Evolutionary conservation across 2,888 invertebrate genomes (phyloP).

Genomic region (Cosmia pyralina): DNA sequence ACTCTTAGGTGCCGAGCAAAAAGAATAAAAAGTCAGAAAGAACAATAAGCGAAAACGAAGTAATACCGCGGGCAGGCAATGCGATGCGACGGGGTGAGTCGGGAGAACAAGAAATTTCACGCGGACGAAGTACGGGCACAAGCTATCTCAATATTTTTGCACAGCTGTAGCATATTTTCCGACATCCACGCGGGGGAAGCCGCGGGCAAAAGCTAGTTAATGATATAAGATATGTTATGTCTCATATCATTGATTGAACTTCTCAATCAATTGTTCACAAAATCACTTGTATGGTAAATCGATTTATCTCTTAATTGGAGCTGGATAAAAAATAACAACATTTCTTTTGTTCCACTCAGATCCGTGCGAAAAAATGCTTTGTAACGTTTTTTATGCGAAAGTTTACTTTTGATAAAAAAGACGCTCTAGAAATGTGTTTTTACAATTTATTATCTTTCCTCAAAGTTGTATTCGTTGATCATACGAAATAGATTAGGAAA

Average conservation of each 20-base stretch:
- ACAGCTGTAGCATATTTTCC: too few relatives aligned
- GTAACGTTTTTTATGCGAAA: not conserved
- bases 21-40: too few relatives aligned
- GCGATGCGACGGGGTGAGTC: too few relatives aligned
- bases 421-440: not conserved
- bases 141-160: too few relatives aligned
- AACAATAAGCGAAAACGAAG: too few relatives aligned
- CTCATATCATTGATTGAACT: not conserved
- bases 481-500: not conserved
- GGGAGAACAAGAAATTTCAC: too few relatives aligned
- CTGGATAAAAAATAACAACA: conserved; percentile 20
- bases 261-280: conserved; percentile 12
- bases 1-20: too few relatives aligned
- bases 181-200: too few relatives aligned
- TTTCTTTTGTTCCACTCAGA: conserved; percentile 27
- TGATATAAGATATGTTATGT: too few relatives aligned
- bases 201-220: too few relatives aligned
- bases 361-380: conserved; percentile 6
- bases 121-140: too few relatives aligned
- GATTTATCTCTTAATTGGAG: conserved; percentile 33
- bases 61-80: too few relatives aligned
- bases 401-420: conserved; percentile 6
- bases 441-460: not conserved
- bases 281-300: conserved; percentile 25
- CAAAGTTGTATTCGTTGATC: not conserved